phyloP scores from a whole-genome alignment of 2,113 vertebrate genomes.

The Corapipo altera region DNA sequence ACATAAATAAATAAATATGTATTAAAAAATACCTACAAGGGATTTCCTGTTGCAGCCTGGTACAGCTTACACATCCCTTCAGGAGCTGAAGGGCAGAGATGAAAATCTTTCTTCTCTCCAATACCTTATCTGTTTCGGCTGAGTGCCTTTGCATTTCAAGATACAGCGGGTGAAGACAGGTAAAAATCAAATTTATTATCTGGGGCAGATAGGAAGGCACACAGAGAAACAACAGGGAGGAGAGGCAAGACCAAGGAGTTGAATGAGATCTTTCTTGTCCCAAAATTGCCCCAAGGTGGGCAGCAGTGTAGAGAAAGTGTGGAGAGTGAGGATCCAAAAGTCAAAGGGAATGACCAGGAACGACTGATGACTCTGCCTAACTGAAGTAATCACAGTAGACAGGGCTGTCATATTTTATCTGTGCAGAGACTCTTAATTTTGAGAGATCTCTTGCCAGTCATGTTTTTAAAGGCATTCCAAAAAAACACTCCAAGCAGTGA shows the following conservation, averaged over 20 bases:
- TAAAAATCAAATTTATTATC: background rate
- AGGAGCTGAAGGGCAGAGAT: background rate
- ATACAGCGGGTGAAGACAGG: background rate
- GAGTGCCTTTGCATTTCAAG: background rate
- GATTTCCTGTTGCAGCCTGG: background rate
- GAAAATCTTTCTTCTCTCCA: background rate
- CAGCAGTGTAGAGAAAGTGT: background rate
- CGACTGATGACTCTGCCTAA: background rate
- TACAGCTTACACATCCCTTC: background rate
- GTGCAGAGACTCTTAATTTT: slow-evolving; percentile 3
- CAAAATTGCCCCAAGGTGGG: background rate
- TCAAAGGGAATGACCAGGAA: background rate
- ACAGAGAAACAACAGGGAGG: background rate
- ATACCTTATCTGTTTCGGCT: background rate
- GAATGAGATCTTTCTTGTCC: background rate
- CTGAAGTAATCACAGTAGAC: slow-evolving; percentile 23
- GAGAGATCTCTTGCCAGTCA: slow-evolving; percentile 4
- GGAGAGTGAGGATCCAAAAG: background rate
- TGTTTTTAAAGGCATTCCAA: background rate
- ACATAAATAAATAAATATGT: background rate
- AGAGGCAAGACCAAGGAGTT: background rate
- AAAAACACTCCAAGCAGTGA: background rate
- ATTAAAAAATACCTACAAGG: background rate
- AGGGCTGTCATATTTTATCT: slow-evolving; percentile 46
- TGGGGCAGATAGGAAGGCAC: background rate